Percentiles rank a stretch among this genome's conserved stretches.
Conservation (phyloP, 2,888 invertebrate genomes). For the Petrophora chlorosata region DNA sequence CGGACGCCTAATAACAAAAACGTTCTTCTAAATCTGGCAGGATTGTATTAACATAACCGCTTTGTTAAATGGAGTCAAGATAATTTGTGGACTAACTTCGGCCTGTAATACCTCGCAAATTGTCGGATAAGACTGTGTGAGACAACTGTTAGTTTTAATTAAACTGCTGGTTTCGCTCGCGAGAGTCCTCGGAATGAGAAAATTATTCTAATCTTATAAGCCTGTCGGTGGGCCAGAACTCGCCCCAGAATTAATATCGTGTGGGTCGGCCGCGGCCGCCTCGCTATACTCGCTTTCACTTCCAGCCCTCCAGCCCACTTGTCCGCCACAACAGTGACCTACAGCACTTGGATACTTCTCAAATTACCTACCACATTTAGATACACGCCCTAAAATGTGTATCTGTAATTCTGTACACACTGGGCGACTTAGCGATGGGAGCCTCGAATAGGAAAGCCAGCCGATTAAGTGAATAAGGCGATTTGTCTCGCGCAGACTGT, state of each 20-base stretch:
- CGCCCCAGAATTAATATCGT: conserved; percentile 73
- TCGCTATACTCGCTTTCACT: conserved; percentile 7
- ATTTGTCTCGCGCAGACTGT: conserved; percentile 58
- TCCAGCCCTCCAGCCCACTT: neutral
- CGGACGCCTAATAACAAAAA: conserved; percentile 72
- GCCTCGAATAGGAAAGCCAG: conserved; percentile 31
- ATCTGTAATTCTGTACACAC: too few species aligned
- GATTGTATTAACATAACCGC: conserved; percentile 82
- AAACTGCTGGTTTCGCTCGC: conserved; percentile 80
- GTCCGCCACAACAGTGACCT: conserved; percentile 1
- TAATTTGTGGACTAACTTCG: conserved; percentile 82
- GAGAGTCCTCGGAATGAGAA: conserved; percentile 77
- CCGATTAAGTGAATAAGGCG: conserved; percentile 53
- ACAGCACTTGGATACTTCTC: too few species aligned
- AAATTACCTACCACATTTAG: neutral
- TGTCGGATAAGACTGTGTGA: conserved; percentile 83
- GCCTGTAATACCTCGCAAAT: conserved; percentile 83
- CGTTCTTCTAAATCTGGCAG: conserved; percentile 73
- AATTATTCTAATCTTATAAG: conserved; percentile 83
- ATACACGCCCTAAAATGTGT: neutral
- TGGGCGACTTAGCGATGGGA: conserved; percentile 21
- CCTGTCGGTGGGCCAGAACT: conserved; percentile 74
- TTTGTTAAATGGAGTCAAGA: conserved; percentile 81
- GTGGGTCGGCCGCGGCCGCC: conserved; percentile 52
- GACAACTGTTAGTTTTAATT: conserved; percentile 84